These are phyloP conservation scores for Prosapia bicincta DNA, from an alignment of 2,888 invertebrate species.

Conservation along the genomic window DNA sequence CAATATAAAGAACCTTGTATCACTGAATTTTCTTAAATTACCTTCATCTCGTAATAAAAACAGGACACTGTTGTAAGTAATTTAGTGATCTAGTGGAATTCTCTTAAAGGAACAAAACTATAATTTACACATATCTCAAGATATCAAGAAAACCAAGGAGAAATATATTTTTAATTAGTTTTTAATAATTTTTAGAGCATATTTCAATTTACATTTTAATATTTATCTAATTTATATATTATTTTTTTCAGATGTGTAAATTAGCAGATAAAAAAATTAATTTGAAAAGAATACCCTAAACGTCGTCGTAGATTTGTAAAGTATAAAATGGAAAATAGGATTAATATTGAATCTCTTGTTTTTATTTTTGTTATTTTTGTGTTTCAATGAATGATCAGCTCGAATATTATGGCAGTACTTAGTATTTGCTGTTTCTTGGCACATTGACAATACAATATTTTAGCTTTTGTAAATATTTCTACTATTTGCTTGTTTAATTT, in stretches of 20 bases:
- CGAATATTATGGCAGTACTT: not conserved
- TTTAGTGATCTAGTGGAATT: too few species aligned
- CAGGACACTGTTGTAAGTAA: too few species aligned
- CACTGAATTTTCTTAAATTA: too few species aligned
- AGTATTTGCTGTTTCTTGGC: not conserved
- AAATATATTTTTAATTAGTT: too few species aligned
- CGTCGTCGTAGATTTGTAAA: not conserved
- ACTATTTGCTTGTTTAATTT: conserved; percentile 3
- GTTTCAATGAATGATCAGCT: not conserved
- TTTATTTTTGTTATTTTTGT: not conserved
- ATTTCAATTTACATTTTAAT: too few species aligned
- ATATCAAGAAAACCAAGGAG: too few species aligned
- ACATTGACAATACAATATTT: conserved; percentile 9
- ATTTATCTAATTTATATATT: too few species aligned
- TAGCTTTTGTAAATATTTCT: conserved; percentile 7
- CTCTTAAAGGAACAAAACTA: too few species aligned
- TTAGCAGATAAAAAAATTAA: not conserved
- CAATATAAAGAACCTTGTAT: too few species aligned
- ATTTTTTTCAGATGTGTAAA: not conserved
- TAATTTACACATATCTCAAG: too few species aligned
- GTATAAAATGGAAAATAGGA: not conserved
- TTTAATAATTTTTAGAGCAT: too few species aligned
- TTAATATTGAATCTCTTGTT: not conserved
- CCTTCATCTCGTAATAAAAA: too few species aligned
- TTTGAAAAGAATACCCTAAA: not conserved